Percentiles rank a stretch among this genome's conserved stretches.
Evolutionary conservation across 2,888 invertebrate species (phyloP).

Genomic region (Ditylenchus weischeri): DNA sequence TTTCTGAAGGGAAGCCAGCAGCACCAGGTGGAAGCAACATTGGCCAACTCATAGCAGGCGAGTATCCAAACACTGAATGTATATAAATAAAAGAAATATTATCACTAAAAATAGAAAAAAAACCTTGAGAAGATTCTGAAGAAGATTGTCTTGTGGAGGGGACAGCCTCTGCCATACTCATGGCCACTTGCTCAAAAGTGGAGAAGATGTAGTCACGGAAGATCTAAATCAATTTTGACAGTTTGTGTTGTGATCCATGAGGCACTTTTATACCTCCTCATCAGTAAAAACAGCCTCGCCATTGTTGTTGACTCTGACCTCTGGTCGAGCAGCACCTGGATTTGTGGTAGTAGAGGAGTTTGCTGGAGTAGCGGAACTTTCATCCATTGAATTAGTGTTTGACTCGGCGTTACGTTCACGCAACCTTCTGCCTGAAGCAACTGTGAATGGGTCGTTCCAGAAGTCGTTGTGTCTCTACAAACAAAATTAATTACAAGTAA

Average conservation of each 20-base stretch:
- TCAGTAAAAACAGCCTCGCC: slow-evolving; percentile 5
- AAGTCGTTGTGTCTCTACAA: slow-evolving; percentile 20
- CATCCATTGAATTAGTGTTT: neutral
- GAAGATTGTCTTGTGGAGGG: neutral
- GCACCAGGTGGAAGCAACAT: slow-evolving; percentile 9
- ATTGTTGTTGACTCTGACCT: slow-evolving; percentile 3
- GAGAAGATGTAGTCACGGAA: slow-evolving; percentile 3
- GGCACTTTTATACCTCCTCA: neutral
- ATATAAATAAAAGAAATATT: no score
- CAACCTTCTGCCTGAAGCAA: slow-evolving; percentile 18
- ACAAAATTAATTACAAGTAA: neutral
- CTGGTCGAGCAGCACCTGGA: slow-evolving; percentile 4
- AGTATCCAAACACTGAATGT: slow-evolving; percentile 2
- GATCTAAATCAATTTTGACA: neutral
- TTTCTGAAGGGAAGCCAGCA: neutral
- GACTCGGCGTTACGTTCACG: slow-evolving; percentile 3
- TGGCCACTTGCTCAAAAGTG: slow-evolving; percentile 3
- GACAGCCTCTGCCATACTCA: neutral
- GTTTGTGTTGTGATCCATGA: no score
- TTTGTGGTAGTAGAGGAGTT: slow-evolving; percentile 1
- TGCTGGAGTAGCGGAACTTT: neutral
- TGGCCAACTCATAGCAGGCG: slow-evolving; percentile 4
- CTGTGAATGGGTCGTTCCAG: slow-evolving; percentile 24
- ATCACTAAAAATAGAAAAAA: no score
- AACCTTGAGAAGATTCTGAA: slow-evolving; percentile 6